Percentiles rank a stretch among this genome's conserved stretches.
Conservation (phyloP, 2,888 invertebrate genomes). For the Drosophila borborema region DNA sequence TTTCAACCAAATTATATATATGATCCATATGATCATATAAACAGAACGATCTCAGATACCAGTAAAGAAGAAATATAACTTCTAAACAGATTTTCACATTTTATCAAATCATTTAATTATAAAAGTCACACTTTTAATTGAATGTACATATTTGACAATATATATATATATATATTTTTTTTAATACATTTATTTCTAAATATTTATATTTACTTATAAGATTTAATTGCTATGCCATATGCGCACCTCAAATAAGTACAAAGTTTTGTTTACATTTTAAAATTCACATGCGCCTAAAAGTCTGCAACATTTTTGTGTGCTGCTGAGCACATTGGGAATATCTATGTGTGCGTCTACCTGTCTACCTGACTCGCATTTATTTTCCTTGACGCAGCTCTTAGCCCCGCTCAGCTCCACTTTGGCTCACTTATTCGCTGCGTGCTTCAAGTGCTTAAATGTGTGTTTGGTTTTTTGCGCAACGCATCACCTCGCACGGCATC, state of each 20-base stretch:
- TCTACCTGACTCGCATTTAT: slow-evolving; percentile 55
- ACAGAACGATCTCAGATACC: no score
- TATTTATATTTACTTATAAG: not conserved
- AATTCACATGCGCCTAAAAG: slow-evolving; percentile 49
- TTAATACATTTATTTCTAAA: not conserved
- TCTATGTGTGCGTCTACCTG: not conserved
- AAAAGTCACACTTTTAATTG: no score
- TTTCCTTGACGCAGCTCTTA: slow-evolving; percentile 9
- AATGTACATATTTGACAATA: no score
- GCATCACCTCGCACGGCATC: slow-evolving; percentile 26
- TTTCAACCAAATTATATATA: no score
- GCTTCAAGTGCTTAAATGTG: slow-evolving; percentile 50
- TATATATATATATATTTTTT: not conserved
- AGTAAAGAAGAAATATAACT: no score
- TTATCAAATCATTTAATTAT: no score
- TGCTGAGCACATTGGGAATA: slow-evolving; percentile 17
- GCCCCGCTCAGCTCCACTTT: not conserved
- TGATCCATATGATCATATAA: no score
- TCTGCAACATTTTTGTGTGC: slow-evolving; percentile 69
- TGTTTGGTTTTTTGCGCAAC: slow-evolving; percentile 48
- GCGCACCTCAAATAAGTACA: not conserved
- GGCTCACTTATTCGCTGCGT: slow-evolving; percentile 28
- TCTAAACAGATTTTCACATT: no score
- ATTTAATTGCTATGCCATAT: not conserved
- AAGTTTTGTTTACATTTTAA: slow-evolving; percentile 10